These are phyloP conservation scores for Eupithecia abbreviata DNA, from an alignment of 2,888 invertebrate species.

Conservation along the genomic window DNA sequence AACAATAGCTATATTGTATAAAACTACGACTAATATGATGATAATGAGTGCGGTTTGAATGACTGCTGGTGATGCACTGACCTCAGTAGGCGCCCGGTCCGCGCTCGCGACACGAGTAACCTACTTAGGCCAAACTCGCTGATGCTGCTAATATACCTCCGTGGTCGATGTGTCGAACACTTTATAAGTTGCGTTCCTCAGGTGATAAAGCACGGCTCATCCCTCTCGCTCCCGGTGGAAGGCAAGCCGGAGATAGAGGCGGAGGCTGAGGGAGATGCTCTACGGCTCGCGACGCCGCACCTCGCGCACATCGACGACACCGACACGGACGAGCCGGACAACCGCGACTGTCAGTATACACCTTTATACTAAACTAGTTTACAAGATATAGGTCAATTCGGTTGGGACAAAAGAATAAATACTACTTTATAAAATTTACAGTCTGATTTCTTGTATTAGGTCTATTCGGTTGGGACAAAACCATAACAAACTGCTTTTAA, in stretches of 20 bases:
- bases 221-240: slow-evolving; percentile 27
- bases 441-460: background rate
- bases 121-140: too few species aligned
- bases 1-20: too few species aligned
- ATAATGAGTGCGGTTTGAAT: too few species aligned
- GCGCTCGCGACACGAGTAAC: too few species aligned
- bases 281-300: slow-evolving; percentile 62
- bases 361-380: background rate
- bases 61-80: too few species aligned
- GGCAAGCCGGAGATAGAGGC: background rate
- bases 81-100: too few species aligned
- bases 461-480: too few species aligned
- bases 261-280: slow-evolving; percentile 43
- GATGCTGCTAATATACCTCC: too few species aligned
- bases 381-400: too few species aligned
- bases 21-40: too few species aligned
- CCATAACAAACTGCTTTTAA: background rate
- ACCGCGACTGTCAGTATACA: slow-evolving; percentile 65
- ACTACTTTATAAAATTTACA: background rate
- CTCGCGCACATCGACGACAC: slow-evolving; percentile 86
- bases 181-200: background rate
- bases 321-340: slow-evolving; percentile 81
- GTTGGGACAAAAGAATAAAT: too few species aligned
- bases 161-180: too few species aligned
- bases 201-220: slow-evolving; percentile 28